Evolutionary conservation across 2,113 vertebrate genomes (phyloP).

Genomic region (Atlantisia rogersi): DNA sequence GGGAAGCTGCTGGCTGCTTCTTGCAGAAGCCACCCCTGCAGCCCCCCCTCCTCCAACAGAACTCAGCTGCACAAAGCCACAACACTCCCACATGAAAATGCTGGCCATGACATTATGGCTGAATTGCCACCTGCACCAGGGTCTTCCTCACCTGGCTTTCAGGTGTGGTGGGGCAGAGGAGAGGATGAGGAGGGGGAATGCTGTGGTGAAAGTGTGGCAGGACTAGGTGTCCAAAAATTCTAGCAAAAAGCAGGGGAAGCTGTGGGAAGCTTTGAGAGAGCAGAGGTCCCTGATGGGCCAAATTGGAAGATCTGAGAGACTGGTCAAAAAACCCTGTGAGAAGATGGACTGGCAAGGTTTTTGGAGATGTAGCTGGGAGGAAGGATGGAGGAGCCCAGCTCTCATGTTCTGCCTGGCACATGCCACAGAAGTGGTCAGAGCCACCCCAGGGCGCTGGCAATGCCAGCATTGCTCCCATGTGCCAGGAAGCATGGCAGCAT

Average conservation of each 20-base stretch:
- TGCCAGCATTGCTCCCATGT: accelerated
- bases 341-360: neutral
- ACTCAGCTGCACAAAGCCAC: too few species aligned
- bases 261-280: neutral
- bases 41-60: too few species aligned
- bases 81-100: accelerated
- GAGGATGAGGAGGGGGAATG: neutral
- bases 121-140: neutral
- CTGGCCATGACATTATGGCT: neutral
- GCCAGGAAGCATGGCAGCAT: neutral
- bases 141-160: neutral
- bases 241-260: neutral
- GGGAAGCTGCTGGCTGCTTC: too few species aligned
- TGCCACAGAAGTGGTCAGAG: neutral
- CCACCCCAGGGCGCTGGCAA: neutral
- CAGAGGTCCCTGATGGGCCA: neutral
- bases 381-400: neutral
- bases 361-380: neutral
- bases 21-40: too few species aligned
- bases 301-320: neutral
- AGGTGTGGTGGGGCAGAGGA: accelerated
- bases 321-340: neutral
- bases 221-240: neutral
- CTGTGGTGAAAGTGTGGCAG: neutral
- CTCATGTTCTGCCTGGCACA: neutral